Evolutionary conservation across 1,140 invertebrate genomes (phyloP), one percentile per base, ranked within the genome.

Genomic region (Epicauta chinensis): DNA sequence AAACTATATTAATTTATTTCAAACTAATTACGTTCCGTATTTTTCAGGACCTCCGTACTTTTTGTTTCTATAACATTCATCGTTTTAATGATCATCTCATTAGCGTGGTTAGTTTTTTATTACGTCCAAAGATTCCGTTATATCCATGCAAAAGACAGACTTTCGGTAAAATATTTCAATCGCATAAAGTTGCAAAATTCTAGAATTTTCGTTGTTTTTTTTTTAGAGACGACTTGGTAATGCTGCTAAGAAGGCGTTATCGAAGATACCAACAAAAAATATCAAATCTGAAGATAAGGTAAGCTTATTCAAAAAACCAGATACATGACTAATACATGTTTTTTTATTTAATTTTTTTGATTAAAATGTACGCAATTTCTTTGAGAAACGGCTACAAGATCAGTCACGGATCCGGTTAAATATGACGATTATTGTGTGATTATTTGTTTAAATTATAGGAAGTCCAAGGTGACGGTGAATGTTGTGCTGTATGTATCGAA

Each of bases 1-100:
- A 23, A 23, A 23, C 1, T 23, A 3, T 23, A 3, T 23, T 2
- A 23, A 23, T 2, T 5, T 23, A 23, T 23, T 23, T 23, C 7
- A 23, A 23, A 5, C 7, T 23, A 23, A 23, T 23, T 23, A n/a
- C 23, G 23, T 34, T 34, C 3, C 11, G 3, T 62, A 53, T 58
- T 44, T 79, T 83, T 37, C 77, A 86, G 86, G 58, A 89, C 87
- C 10, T 92, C 89, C 1, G 90, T 94, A 48, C 73, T 95, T 40
- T 95, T 96, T 71, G 91, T 96, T 3, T 93, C 91, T 14, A 89
- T 95, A 53, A 94, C 91, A 1, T 96, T 96, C 73, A 93, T 95
- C 55, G 87, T 96, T 36, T 76, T 95, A 42, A 93, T 95, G 89
- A 84, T 95, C 51, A 93, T 95, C 34, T 93, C 90, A 1, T 72